phyloP scores from a whole-genome alignment of 1,140 invertebrate species.

The Physella acuta region DNA sequence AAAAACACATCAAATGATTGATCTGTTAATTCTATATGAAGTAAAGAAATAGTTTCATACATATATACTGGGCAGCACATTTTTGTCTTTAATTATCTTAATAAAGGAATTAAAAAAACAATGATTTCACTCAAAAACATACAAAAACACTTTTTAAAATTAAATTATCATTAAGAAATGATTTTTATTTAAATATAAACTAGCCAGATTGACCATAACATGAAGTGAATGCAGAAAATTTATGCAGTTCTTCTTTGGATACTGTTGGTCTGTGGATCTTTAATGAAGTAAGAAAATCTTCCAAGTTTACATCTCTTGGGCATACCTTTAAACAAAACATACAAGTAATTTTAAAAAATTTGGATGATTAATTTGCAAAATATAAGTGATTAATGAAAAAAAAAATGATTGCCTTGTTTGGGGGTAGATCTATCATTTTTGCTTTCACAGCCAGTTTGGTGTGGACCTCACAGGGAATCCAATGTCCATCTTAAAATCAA shows the following conservation, averaged over 20 bases:
- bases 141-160: not conserved
- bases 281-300: conserved; percentile 10
- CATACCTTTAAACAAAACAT: conserved; percentile 7
- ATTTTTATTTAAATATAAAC: no score
- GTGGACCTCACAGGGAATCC: conserved; percentile 9
- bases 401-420: conserved; percentile 2
- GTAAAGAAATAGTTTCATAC: no score
- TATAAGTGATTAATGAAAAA: not conserved
- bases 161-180: no score
- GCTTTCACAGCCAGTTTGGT: not conserved
- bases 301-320: conserved; percentile 11
- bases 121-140: no score
- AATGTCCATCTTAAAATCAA: conserved; percentile 15
- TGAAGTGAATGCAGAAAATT: conserved; percentile 7
- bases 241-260: conserved; percentile 1
- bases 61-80: no score
- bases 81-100: no score
- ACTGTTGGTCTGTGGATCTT: conserved; percentile 15
- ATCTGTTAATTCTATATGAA: no score
- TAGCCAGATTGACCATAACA: conserved; percentile 16
- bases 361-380: not conserved
- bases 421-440: conserved; percentile 3
- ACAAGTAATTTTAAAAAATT: not conserved
- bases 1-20: no score
- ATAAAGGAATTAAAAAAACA: no score